Conservation (phyloP, 2,888 invertebrate species). For the Dicroscelio sp. region DNA sequence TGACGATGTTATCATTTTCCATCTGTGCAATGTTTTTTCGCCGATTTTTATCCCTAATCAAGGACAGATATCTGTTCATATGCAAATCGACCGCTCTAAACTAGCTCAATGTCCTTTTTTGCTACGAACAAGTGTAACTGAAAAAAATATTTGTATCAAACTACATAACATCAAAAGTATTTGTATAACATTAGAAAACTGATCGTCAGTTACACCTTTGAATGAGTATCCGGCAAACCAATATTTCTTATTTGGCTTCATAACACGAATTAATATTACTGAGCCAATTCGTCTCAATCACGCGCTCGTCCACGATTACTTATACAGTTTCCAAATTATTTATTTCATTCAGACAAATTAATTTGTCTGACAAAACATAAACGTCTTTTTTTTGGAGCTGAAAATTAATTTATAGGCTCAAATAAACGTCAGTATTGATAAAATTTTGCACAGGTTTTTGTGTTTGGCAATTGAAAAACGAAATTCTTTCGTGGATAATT, state of each 20-base stretch:
- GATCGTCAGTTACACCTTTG: too few species aligned
- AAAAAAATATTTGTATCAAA: too few species aligned
- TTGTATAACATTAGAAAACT: too few species aligned
- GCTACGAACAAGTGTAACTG: neutral
- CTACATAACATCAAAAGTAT: too few species aligned
- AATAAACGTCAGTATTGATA: slow-evolving; percentile 5
- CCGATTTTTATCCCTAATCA: slow-evolving; percentile 24
- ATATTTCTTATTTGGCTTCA: too few species aligned
- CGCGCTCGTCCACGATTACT: too few species aligned
- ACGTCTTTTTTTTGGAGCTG: slow-evolving; percentile 7
- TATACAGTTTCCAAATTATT: slow-evolving; percentile 48
- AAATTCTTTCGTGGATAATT: neutral
- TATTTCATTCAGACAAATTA: slow-evolving; percentile 44
- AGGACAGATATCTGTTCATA: neutral
- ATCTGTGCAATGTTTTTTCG: neutral
- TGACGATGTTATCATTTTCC: slow-evolving; percentile 34
- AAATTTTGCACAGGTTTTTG: too few species aligned
- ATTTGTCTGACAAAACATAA: slow-evolving; percentile 35
- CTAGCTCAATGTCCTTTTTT: slow-evolving; percentile 31
- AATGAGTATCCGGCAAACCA: too few species aligned
- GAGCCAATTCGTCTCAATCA: slow-evolving; percentile 34
- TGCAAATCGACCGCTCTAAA: slow-evolving; percentile 19
- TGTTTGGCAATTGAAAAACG: too few species aligned
- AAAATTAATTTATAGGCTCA: slow-evolving; percentile 12
- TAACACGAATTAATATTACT: slow-evolving; percentile 16